A percentile compares a stretch with the other conserved stretches of the same genome.
Evolutionary conservation across 2,888 invertebrate species (phyloP).

Genomic region (Macrosoma leucophasiata): DNA sequence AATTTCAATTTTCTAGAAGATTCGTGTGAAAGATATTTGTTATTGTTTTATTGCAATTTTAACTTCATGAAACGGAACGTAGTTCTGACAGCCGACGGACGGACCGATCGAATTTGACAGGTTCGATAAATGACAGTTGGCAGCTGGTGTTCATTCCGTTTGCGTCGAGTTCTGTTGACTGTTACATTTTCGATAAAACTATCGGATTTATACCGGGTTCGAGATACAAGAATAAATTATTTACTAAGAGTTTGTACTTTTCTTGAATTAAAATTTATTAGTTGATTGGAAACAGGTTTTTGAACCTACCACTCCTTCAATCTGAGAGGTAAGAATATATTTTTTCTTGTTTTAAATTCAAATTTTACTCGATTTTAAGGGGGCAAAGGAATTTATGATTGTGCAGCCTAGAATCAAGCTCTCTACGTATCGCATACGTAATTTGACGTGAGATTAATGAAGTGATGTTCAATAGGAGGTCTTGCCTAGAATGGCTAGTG

Average conservation of each 20-base stretch:
- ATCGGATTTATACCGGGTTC: neutral
- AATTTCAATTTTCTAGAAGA: too few species aligned
- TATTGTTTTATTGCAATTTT: too few species aligned
- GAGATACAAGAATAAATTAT: conserved; percentile 9
- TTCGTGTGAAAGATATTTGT: too few species aligned
- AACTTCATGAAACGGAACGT: too few species aligned
- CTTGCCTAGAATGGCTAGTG: conserved; percentile 25
- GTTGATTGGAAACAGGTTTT: conserved; percentile 3
- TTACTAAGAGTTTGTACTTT: conserved; percentile 4
- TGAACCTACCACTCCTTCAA: conserved; percentile 10
- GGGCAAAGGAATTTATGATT: conserved; percentile 36
- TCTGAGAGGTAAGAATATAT: conserved; percentile 44
- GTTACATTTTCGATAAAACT: conserved; percentile 3
- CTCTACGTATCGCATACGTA: too few species aligned
- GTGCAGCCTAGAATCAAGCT: too few species aligned
- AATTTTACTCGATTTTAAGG: conserved; percentile 15
- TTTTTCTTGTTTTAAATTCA: conserved; percentile 18
- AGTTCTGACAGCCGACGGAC: too few species aligned
- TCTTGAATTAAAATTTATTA: conserved; percentile 14
- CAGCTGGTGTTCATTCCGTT: conserved; percentile 11
- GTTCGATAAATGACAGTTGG: conserved; percentile 1
- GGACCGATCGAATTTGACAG: conserved; percentile 16
- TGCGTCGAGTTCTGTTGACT: conserved; percentile 10
- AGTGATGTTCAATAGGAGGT: conserved; percentile 16
- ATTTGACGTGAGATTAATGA: too few species aligned